Evolutionary conservation across 2,888 invertebrate species (phyloP).

Genomic region (Ischnura elegans): DNA sequence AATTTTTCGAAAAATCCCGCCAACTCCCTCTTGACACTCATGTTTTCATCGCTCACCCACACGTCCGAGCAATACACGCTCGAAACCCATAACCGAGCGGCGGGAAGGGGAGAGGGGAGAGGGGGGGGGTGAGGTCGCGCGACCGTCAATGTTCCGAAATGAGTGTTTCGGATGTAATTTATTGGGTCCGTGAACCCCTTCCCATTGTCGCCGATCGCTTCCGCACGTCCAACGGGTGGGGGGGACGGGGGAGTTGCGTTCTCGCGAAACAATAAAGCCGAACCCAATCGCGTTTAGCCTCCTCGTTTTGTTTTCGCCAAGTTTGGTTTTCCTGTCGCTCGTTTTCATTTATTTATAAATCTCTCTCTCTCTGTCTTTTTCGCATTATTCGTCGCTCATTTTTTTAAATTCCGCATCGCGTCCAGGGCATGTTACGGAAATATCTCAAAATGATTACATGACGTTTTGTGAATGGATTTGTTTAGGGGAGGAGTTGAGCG

Average conservation of each 20-base stretch:
- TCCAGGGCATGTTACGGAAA: neutral
- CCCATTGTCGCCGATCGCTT: slow-evolving; percentile 40
- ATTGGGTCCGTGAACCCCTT: slow-evolving; percentile 10
- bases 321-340: neutral
- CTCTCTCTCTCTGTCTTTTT: neutral
- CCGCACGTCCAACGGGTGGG: no score
- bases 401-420: neutral
- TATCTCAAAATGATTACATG: slow-evolving; percentile 34
- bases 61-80: neutral
- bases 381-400: neutral
- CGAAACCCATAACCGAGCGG: no score
- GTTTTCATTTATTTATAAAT: neutral
- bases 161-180: slow-evolving; percentile 65
- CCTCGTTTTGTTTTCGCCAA: slow-evolving; percentile 2
- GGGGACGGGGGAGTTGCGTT: neutral
- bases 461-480: neutral
- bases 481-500: neutral
- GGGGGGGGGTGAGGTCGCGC: neutral
- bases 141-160: slow-evolving; percentile 29
- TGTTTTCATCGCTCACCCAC: neutral
- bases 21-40: neutral
- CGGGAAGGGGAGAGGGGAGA: no score
- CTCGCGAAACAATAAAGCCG: neutral
- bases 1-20: neutral
- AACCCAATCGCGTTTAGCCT: neutral